Percentiles rank a stretch among this genome's conserved stretches.
These are phyloP conservation scores for Plagodis dolabraria DNA, from an alignment of 2,888 invertebrate genomes.

Conservation along the genomic window DNA sequence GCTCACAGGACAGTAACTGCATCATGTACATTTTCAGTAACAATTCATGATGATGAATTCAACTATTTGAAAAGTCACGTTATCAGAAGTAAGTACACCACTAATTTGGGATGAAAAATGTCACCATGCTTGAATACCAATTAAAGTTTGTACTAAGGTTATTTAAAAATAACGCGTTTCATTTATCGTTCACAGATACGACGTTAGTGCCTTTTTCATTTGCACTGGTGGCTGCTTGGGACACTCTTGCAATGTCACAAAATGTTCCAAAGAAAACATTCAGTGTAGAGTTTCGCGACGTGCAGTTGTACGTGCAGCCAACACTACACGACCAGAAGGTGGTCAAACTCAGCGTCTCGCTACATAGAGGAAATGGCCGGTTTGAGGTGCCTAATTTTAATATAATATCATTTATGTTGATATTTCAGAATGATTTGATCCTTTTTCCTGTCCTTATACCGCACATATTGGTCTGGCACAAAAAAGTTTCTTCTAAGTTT, in stretches of 20 bases:
- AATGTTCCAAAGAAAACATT: conserved; percentile 84
- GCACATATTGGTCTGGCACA: too few species aligned
- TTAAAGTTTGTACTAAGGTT: too few species aligned
- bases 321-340: conserved; percentile 76
- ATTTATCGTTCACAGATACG: conserved; percentile 66
- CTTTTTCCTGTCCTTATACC: too few species aligned
- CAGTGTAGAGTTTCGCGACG: conserved; percentile 88
- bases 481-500: too few species aligned
- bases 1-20: conserved; percentile 3
- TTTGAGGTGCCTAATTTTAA: conserved; percentile 72
- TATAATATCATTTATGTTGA: neutral
- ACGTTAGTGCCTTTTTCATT: conserved; percentile 91
- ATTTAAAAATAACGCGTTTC: too few species aligned
- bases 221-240: conserved; percentile 88
- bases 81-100: conserved; percentile 87
- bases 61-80: conserved; percentile 89
- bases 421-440: too few species aligned
- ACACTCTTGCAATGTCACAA: conserved; percentile 84
- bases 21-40: conserved; percentile 8
- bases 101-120: too few species aligned
- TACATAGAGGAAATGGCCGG: conserved; percentile 83
- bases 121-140: too few species aligned
- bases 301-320: conserved; percentile 85
- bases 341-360: conserved; percentile 78
- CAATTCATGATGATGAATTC: conserved; percentile 80